Percentiles rank a stretch among this genome's conserved stretches.
These are phyloP conservation scores for Galaxea fascicularis DNA, from an alignment of 92 coral and sea anemone genomes.

Conservation along the genomic window DNA sequence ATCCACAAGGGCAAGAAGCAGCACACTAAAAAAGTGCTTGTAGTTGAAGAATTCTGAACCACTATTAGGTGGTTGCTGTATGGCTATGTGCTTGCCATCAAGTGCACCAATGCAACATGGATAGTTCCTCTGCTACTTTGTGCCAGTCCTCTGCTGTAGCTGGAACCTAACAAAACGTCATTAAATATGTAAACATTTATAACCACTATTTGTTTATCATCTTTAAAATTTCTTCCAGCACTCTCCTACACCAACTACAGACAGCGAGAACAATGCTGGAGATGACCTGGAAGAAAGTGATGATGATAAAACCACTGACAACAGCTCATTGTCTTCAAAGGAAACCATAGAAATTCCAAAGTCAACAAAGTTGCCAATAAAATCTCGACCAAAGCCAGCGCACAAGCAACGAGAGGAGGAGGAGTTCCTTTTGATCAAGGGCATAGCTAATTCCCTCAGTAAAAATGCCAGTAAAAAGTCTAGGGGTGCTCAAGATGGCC, in stretches of 20 bases:
- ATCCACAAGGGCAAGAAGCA: conserved; percentile 58
- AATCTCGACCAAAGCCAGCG: conserved; percentile 34
- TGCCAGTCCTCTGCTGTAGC: conserved; percentile 47
- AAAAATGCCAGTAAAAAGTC: background rate
- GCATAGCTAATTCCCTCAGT: conserved; percentile 24
- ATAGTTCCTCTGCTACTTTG: conserved; percentile 50
- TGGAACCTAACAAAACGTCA: conserved; percentile 41
- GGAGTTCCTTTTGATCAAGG: conserved; percentile 39
- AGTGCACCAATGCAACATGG: conserved; percentile 62
- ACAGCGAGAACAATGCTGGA: background rate
- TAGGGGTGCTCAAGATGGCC: conserved; percentile 30
- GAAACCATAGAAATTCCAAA: background rate
- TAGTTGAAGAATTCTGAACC: conserved; percentile 69
- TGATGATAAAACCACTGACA: background rate
- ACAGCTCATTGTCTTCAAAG: conserved; percentile 16
- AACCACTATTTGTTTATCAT: conserved; percentile 10
- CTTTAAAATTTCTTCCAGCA: conserved; percentile 20
- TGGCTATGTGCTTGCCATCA: conserved; percentile 70
- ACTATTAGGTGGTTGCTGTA: conserved; percentile 52
- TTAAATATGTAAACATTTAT: background rate
- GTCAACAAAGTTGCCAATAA: conserved; percentile 25
- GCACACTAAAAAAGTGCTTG: conserved; percentile 60
- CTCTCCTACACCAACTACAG: conserved; percentile 25
- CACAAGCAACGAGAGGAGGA: conserved; percentile 35
- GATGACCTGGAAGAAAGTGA: conserved; percentile 8